Percentiles rank a stretch among this genome's conserved stretches.
phyloP scores from a whole-genome alignment of 2,113 vertebrate species.

The pig (Sus scrofa) region DNA sequence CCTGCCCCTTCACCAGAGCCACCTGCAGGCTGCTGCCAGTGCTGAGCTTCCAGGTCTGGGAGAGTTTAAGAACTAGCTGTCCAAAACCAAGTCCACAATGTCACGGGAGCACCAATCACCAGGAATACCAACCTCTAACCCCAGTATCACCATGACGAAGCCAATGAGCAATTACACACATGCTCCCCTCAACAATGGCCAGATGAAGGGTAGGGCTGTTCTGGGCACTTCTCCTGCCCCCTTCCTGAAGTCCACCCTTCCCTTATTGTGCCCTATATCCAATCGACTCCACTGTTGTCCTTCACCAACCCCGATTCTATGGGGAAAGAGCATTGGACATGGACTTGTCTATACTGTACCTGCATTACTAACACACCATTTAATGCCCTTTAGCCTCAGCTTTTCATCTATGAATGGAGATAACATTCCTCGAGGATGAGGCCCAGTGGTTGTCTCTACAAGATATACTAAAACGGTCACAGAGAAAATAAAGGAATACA shows the following conservation, averaged over 20 bases:
- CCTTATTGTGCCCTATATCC: neutral
- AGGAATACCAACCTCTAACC: neutral
- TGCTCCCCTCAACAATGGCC: neutral
- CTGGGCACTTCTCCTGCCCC: neutral
- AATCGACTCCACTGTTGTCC: neutral
- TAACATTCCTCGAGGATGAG: neutral
- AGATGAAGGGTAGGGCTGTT: neutral
- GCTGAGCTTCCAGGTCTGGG: neutral
- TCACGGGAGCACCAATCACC: neutral
- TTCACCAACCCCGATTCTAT: neutral
- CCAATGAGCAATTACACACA: neutral
- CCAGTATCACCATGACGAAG: neutral
- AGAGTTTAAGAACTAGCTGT: neutral
- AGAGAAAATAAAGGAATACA: neutral
- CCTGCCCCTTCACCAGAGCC: neutral
- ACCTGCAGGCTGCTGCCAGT: neutral
- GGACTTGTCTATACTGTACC: neutral
- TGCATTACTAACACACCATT: neutral
- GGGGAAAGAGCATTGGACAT: neutral
- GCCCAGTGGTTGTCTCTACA: neutral
- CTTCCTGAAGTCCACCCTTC: neutral
- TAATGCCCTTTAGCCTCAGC: neutral
- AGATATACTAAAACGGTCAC: neutral
- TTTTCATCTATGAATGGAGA: neutral
- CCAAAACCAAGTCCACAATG: neutral